These are phyloP conservation scores for Hyppa rectilinea DNA, from an alignment of 2,888 invertebrate species.

Conservation along the genomic window DNA sequence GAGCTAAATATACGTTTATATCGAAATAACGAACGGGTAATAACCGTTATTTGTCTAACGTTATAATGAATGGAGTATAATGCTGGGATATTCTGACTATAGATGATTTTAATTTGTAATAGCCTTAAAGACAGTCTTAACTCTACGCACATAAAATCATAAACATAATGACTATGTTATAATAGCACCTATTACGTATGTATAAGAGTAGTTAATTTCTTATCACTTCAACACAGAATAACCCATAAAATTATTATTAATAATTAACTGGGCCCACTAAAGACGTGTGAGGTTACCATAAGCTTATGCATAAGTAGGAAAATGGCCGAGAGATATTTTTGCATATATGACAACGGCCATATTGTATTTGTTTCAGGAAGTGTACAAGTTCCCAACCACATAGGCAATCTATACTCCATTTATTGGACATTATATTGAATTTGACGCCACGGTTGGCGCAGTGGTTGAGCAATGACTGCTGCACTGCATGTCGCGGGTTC, in stretches of 20 bases:
- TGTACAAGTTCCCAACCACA: background rate
- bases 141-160: background rate
- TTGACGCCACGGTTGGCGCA: too few species aligned
- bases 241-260: slow-evolving; percentile 31
- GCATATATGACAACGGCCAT: background rate
- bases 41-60: too few species aligned
- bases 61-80: too few species aligned
- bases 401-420: too few species aligned
- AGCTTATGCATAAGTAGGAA: background rate
- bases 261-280: slow-evolving; percentile 22
- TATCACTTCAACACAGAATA: slow-evolving; percentile 33
- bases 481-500: too few species aligned
- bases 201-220: slow-evolving; percentile 27
- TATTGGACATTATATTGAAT: too few species aligned
- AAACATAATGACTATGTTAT: slow-evolving; percentile 16
- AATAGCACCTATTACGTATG: slow-evolving; percentile 13
- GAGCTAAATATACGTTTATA: too few species aligned
- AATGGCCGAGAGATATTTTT: background rate
- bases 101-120: background rate
- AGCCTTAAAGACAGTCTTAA: background rate
- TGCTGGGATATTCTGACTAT: background rate
- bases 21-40: too few species aligned
- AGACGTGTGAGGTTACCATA: background rate
- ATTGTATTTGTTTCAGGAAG: background rate
- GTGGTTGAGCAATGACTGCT: too few species aligned